Evolutionary conservation across 2,113 vertebrate species (phyloP), one percentile per base, ranked within the genome.

Genomic region (Neoarius graeffei): DNA sequence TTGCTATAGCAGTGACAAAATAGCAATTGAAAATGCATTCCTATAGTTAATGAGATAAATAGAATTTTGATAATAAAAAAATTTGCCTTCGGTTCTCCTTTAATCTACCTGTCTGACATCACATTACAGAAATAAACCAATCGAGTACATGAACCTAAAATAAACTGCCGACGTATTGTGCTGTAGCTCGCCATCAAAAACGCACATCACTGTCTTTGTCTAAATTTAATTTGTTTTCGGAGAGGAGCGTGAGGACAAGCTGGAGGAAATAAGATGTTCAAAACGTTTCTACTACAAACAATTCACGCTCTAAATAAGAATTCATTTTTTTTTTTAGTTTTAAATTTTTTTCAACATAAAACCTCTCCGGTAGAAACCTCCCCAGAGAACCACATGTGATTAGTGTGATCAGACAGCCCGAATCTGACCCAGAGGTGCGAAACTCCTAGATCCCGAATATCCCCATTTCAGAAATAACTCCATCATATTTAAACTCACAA

Each of bases 401-500:
- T 11, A 23, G 8, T n/a, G 25, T 54, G 50, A 54, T 27, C 76
- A 23, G 42, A 23, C 42, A 0, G 27, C 25, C 19, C 54, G 2
- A 20, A 81, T 35, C 54, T 19, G n/a, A 30, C 15, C 35, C n/a
- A 17, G 14, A 56, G 25, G 25, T 27, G 50, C 35, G 20, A 74
- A 73, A 74, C 20, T 52, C 66, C 25, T 25, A 15, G 14, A 71
- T 71, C 67, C 71, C 9, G 30, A 74, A 7, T 73, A 17, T 25
- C 42, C 20, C 0, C n/a, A 27, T 6, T 59, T 35, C 77, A 59
- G 27, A 11, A 59, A 59, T 13, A 42, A 52, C 9, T 30, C 77
- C 77, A 30, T 81, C 4, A 25, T 23, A 71, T 60, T 87, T 13
- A 85, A 27, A 88, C 92, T 95, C 91, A 97, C 95, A 85, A 85